These are phyloP conservation scores for Platyscapa corneri DNA, from an alignment of 1,140 invertebrate genomes.

Conservation along the genomic window DNA sequence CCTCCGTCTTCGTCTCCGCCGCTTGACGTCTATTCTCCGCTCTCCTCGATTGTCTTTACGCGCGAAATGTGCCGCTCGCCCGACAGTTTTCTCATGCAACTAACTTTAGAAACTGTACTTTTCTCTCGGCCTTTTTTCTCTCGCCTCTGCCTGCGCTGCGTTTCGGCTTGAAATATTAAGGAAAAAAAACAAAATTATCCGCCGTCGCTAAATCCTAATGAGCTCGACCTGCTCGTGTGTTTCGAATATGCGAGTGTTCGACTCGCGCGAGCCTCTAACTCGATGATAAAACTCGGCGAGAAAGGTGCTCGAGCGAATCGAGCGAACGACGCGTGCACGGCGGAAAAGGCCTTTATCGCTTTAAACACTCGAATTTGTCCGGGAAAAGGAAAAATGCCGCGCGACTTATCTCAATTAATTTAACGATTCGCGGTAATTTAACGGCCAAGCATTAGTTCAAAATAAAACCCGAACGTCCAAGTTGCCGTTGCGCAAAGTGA, in stretches of 20 bases:
- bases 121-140: background rate
- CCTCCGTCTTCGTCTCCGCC: background rate
- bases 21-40: background rate
- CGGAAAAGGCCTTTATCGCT: too few species aligned
- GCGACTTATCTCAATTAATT: too few species aligned
- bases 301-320: too few species aligned
- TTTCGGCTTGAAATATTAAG: background rate
- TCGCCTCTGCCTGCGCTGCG: background rate
- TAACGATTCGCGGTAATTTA: too few species aligned
- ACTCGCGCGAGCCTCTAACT: background rate
- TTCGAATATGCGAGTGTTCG: background rate
- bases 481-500: too few species aligned
- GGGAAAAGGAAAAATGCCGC: too few species aligned
- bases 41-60: constrained; percentile 48
- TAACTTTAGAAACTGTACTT: constrained; percentile 33
- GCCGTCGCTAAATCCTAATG: background rate
- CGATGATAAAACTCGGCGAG: background rate
- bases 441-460: too few species aligned
- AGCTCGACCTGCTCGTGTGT: background rate
- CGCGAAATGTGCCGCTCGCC: constrained; percentile 30
- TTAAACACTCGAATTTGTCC: too few species aligned
- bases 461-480: too few species aligned
- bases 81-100: constrained; percentile 41
- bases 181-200: background rate
- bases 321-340: too few species aligned